Evolutionary conservation across 2,797 vertebrate species (phyloP).

Genomic region (Acanthurus leucopareius): DNA sequence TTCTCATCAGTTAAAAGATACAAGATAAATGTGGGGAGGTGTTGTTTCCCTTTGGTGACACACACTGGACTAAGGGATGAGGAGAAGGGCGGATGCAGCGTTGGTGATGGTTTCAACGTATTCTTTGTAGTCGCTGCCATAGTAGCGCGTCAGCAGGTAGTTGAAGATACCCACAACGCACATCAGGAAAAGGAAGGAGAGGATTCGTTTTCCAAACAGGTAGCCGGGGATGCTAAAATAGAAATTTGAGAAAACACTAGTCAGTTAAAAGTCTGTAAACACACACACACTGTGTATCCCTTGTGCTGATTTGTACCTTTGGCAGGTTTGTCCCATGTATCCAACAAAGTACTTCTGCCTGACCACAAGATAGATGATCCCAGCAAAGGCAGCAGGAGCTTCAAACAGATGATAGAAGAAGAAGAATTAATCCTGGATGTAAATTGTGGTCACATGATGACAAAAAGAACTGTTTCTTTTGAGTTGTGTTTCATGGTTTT

Average conservation of each 20-base stretch:
- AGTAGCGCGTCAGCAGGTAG: slow-evolving; percentile 86
- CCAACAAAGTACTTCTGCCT: slow-evolving; percentile 97
- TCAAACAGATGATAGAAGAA: slow-evolving; percentile 27
- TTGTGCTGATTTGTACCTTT: slow-evolving; percentile 86
- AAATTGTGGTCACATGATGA: background rate
- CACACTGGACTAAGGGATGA: slow-evolving; percentile 86
- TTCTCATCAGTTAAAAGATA: background rate
- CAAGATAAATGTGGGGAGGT: background rate
- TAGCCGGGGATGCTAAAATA: slow-evolving; percentile 91
- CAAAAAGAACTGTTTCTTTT: too few species aligned
- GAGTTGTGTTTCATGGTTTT: background rate
- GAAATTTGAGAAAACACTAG: background rate
- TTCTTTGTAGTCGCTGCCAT: slow-evolving; percentile 89
- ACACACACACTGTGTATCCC: background rate
- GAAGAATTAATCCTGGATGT: background rate
- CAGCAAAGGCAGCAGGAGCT: slow-evolving; percentile 95
- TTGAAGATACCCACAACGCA: slow-evolving; percentile 92
- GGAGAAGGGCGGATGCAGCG: slow-evolving; percentile 90
- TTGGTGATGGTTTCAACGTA: slow-evolving; percentile 89
- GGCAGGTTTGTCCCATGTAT: slow-evolving; percentile 93
- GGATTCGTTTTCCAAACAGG: slow-evolving; percentile 94
- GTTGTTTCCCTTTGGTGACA: background rate
- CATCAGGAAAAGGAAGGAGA: slow-evolving; percentile 93
- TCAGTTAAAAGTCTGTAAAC: rapidly evolving
- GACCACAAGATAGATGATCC: slow-evolving; percentile 93